Evolutionary conservation across 2,113 vertebrate species (phyloP).

Genomic region (Nanger granti): DNA sequence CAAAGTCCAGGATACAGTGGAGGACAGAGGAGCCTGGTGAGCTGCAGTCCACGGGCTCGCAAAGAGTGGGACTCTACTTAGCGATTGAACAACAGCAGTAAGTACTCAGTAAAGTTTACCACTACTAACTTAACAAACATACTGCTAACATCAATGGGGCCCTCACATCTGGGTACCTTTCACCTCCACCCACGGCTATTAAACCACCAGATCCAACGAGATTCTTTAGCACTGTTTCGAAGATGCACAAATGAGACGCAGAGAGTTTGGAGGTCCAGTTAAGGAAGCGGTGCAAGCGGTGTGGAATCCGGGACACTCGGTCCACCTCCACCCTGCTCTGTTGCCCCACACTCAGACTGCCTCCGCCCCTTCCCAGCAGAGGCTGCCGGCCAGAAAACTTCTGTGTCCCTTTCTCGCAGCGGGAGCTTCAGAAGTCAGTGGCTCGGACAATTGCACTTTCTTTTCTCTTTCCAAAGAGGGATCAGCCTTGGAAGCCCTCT

Average conservation of each 20-base stretch:
- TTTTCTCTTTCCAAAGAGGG: conserved; percentile 77
- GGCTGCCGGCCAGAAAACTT: neutral
- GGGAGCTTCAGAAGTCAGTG: conserved; percentile 77
- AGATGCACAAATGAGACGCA: rapidly evolving
- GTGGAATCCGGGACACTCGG: neutral
- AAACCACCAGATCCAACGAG: rapidly evolving
- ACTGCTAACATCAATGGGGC: rapidly evolving
- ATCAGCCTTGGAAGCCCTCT: conserved; percentile 80
- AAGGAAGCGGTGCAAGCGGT: rapidly evolving
- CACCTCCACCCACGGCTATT: neutral
- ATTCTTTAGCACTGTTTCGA: no score
- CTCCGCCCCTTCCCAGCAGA: neutral
- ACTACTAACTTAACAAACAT: rapidly evolving
- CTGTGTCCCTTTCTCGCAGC: conserved; percentile 58
- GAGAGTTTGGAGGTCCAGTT: neutral
- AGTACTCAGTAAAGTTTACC: neutral
- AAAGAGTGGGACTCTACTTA: neutral
- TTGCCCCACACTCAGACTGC: neutral
- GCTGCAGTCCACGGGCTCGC: neutral
- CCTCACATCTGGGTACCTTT: rapidly evolving
- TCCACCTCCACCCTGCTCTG: rapidly evolving
- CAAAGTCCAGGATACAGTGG: neutral
- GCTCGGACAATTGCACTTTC: conserved; percentile 72
- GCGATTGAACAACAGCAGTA: neutral
- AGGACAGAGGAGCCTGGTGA: neutral